These are phyloP conservation scores for Acanthosepion pharaonis DNA, from an alignment of 2,888 invertebrate genomes.

Conservation along the genomic window DNA sequence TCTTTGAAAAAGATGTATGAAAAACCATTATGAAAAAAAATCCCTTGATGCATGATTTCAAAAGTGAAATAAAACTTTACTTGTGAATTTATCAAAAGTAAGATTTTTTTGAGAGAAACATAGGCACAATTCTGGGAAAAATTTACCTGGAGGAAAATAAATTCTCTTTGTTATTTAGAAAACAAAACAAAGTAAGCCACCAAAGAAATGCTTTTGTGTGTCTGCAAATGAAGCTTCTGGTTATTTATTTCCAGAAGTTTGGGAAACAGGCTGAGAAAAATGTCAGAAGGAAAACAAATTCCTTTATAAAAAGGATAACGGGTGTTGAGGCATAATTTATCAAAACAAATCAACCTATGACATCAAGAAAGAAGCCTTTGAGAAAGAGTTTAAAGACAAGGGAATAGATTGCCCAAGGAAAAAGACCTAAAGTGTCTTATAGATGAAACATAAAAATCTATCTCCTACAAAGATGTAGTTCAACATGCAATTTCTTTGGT, in stretches of 20 bases:
- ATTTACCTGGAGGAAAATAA: too few species aligned
- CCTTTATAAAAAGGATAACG: neutral
- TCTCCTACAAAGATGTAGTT: too few species aligned
- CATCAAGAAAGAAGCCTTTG: neutral
- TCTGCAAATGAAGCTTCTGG: neutral
- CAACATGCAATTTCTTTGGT: too few species aligned
- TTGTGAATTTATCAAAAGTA: too few species aligned
- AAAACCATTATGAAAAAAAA: too few species aligned
- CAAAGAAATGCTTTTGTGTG: neutral
- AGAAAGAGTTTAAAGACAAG: neutral
- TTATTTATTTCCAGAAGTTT: conserved; percentile 8
- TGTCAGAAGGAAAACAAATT: neutral
- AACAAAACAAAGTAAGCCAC: neutral
- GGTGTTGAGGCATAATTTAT: neutral
- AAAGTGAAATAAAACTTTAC: too few species aligned
- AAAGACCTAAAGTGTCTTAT: neutral
- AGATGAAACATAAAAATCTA: neutral
- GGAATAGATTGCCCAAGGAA: neutral
- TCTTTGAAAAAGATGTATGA: too few species aligned
- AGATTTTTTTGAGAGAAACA: too few species aligned
- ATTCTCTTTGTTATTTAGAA: too few species aligned
- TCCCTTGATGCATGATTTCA: too few species aligned
- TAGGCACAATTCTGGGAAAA: too few species aligned
- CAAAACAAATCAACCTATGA: neutral
- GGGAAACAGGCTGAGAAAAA: neutral